Evolutionary conservation across 1,140 invertebrate genomes (phyloP).

Genomic region (Drosophila lacertosa): DNA sequence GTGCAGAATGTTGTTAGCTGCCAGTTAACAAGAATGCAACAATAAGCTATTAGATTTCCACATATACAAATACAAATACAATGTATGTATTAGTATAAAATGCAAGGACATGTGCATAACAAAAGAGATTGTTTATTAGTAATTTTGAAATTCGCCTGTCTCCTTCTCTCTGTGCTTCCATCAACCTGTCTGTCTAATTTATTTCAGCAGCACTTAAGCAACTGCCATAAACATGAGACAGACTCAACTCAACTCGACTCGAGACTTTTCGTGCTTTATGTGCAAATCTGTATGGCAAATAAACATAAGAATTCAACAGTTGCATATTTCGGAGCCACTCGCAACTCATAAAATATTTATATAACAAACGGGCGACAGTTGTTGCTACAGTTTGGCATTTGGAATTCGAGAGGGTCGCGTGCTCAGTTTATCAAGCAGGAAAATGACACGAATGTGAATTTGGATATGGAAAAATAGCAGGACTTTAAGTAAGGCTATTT

Average conservation of each 20-base stretch:
- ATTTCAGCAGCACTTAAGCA: conserved; percentile 18
- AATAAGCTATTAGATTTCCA: conserved; percentile 2
- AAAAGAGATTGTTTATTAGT: conserved; percentile 32
- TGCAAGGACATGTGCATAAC: conserved; percentile 19
- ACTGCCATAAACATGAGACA: not conserved
- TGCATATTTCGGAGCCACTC: conserved; percentile 7
- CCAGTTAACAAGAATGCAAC: conserved; percentile 13
- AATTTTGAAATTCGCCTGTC: conserved; percentile 17
- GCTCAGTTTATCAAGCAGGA: not conserved
- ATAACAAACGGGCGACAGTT: conserved; percentile 14
- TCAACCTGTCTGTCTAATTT: not conserved
- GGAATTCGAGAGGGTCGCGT: not conserved
- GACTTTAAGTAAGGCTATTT: too few species aligned
- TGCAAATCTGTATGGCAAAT: conserved; percentile 3
- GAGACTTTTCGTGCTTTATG: not conserved
- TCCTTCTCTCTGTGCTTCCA: not conserved
- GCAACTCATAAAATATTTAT: conserved; percentile 23
- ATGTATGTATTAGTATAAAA: conserved; percentile 13
- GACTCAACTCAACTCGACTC: too few species aligned
- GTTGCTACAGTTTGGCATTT: not conserved
- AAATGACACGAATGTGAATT: too few species aligned
- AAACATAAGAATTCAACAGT: conserved; percentile 6
- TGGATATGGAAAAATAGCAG: too few species aligned
- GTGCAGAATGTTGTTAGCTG: conserved; percentile 38
- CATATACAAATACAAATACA: conserved; percentile 13